Evolutionary conservation across 2,888 invertebrate genomes (phyloP), one percentile per base, ranked within the genome.

Genomic region (Aelia acuminata): DNA sequence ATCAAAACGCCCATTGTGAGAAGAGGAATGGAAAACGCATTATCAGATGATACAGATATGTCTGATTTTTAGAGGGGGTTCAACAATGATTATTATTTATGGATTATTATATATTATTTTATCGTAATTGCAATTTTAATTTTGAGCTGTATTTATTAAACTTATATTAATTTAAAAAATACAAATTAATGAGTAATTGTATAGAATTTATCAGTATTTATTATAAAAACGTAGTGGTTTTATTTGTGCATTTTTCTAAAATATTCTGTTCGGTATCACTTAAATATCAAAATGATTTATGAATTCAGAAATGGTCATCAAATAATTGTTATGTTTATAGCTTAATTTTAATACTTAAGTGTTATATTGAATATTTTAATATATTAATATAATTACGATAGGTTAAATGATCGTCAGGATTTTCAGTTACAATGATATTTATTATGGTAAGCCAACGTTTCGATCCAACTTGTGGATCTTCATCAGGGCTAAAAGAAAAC

Each of bases 141-240:
- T 70, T 18, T 70, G 35, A 35, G 63, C 35, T 70, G 35, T 70
- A 70, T 70, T 70, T 70, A 70, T 35, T 35, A 35, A 70, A 70
- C 35, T 57, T 70, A 31, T 70, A 70, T 70, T 70, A 70, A 70
- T 70, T 57, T 70, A 70, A 63, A 31, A 57, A 35, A 18, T 70
- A 57, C 35, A 70, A 35, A 35, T 70, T 70, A 35, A 70, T 70
- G 35, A 70, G 35, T 70, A 10, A 70, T 70, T 70, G 63, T 70
- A 70, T 35, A 70, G 63, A 70, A 70, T 70, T 70, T 70, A 35
- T 63, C 63, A 63, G 31, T 63, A 63, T 63, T 63, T 63, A 63
- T 63, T 63, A 13, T 31, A 70, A 70, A 35, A 35, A 70, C 35
- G 15, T 70, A 18, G 26, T 70, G 15, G 11, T 70, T 57, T 57